Conservation (phyloP, 1,140 invertebrate genomes). For the Triops cancriformis region DNA sequence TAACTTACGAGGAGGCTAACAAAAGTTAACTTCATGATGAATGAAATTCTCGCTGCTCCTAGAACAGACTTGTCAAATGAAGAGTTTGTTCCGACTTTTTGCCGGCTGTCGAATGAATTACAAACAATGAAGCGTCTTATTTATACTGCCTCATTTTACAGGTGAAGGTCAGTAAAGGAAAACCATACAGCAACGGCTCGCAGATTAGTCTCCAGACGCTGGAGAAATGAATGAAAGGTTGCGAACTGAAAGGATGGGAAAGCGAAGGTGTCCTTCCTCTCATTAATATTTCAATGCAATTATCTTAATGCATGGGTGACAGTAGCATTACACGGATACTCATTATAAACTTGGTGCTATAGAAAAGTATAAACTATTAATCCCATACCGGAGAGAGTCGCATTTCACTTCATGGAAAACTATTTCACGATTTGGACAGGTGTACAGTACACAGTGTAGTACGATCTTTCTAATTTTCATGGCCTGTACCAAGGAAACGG, state of each 20-base stretch:
- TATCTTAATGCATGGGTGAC: background rate
- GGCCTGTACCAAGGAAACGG: too few species aligned
- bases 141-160: background rate
- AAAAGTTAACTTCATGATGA: background rate
- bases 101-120: background rate
- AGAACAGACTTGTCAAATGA: constrained; percentile 1
- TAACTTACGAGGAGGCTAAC: background rate
- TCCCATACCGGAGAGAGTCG: too few species aligned
- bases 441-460: too few species aligned
- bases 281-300: background rate
- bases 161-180: background rate
- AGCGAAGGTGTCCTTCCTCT: background rate
- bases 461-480: too few species aligned
- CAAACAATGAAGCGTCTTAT: background rate
- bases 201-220: background rate
- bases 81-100: background rate
- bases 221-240: background rate
- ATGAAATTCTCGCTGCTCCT: background rate
- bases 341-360: too few species aligned
- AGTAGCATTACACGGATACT: too few species aligned
- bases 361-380: too few species aligned
- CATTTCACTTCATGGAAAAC: too few species aligned
- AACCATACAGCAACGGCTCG: background rate
- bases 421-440: too few species aligned
- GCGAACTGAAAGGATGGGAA: background rate